These are phyloP conservation scores for Deilephila porcellus DNA, from an alignment of 2,888 invertebrate genomes.

Conservation along the genomic window DNA sequence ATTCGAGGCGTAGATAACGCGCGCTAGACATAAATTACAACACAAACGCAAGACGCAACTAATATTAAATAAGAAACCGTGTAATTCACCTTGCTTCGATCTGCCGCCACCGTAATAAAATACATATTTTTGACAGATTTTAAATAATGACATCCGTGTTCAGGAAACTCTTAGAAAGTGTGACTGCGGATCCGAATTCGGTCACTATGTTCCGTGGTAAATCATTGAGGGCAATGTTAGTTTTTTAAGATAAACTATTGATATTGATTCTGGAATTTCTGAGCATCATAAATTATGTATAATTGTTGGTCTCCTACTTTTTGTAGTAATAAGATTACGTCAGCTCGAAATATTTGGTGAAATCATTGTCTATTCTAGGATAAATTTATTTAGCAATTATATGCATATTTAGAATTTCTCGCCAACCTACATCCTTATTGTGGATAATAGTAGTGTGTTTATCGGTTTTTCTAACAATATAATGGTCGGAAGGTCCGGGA, in stretches of 20 bases:
- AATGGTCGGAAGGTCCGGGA: slow-evolving; percentile 41
- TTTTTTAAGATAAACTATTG: background rate
- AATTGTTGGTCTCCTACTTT: background rate
- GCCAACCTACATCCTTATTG: slow-evolving; percentile 31
- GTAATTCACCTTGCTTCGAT: slow-evolving; percentile 81
- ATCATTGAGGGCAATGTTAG: background rate
- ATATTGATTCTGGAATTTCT: background rate
- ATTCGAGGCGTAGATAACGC: slow-evolving; percentile 76
- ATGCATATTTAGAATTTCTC: slow-evolving; percentile 25
- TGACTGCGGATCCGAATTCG: slow-evolving; percentile 58
- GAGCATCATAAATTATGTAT: background rate
- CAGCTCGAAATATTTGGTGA: slow-evolving; percentile 9
- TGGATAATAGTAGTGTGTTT: slow-evolving; percentile 21
- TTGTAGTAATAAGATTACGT: slow-evolving; percentile 13
- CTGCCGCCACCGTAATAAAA: slow-evolving; percentile 76
- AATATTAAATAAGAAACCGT: slow-evolving; percentile 84
- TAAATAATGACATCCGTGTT: slow-evolving; percentile 82
- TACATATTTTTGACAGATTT: slow-evolving; percentile 83
- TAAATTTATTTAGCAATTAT: slow-evolving; percentile 5
- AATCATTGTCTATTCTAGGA: slow-evolving; percentile 25
- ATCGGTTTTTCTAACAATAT: slow-evolving; percentile 37
- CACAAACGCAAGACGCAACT: slow-evolving; percentile 80
- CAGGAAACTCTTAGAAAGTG: slow-evolving; percentile 81
- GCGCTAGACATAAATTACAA: slow-evolving; percentile 80
- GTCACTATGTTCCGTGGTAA: slow-evolving; percentile 52